Evolutionary conservation across 2,888 invertebrate species (phyloP).

Genomic region (Trissolcus brochymenae): DNA sequence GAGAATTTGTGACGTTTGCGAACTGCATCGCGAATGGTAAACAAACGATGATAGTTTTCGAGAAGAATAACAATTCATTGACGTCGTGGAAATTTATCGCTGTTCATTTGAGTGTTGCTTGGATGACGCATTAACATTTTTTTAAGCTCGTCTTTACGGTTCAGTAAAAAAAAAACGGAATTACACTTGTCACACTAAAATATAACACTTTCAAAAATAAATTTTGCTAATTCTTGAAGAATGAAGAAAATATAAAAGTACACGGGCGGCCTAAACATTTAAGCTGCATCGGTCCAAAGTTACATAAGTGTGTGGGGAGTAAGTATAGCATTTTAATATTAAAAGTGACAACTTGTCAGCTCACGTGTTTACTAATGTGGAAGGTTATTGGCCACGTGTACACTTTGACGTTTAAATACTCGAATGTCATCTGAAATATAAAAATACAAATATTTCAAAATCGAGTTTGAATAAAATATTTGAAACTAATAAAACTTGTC

Average conservation of each 20-base stretch:
- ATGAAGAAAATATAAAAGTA: neutral
- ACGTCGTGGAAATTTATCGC: too few relatives aligned
- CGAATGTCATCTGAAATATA: neutral
- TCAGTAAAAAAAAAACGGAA: too few relatives aligned
- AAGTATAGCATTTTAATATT: slow-evolving; percentile 14
- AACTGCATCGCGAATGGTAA: slow-evolving; percentile 34
- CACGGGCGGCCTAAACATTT: neutral
- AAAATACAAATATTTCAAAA: slow-evolving; percentile 7
- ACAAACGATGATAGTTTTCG: slow-evolving; percentile 32
- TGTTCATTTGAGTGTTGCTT: too few relatives aligned
- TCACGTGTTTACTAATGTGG: slow-evolving; percentile 31
- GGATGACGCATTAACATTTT: too few relatives aligned
- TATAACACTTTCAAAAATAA: neutral
- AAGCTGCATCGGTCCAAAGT: neutral
- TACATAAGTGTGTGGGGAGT: slow-evolving; percentile 12
- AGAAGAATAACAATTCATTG: slow-evolving; percentile 3
- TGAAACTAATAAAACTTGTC: neutral
- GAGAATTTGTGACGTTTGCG: slow-evolving; percentile 36
- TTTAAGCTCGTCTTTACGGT: neutral
- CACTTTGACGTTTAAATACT: slow-evolving; percentile 16
- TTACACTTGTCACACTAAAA: too few relatives aligned
- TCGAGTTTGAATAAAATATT: neutral
- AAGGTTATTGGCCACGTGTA: slow-evolving; percentile 41
- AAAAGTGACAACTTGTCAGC: slow-evolving; percentile 31
- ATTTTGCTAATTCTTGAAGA: neutral